Percentiles rank a stretch among this genome's conserved stretches.
These are phyloP conservation scores for Ctenicera cuprea DNA, from an alignment of 2,888 invertebrate species.

Conservation along the genomic window DNA sequence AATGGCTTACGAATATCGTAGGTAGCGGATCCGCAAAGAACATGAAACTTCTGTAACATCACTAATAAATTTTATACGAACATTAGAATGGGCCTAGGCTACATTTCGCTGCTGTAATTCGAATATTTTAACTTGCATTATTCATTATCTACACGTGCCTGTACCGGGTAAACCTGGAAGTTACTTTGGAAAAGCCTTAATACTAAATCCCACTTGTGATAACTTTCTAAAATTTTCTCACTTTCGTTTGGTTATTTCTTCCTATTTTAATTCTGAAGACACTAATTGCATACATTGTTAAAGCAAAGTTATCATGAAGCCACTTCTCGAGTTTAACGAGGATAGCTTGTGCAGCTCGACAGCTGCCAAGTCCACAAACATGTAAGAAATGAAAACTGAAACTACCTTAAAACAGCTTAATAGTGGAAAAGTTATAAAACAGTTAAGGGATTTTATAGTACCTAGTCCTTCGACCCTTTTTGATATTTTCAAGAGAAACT, in stretches of 20 bases:
- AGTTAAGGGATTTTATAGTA: slow-evolving; percentile 1
- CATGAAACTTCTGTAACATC: slow-evolving; percentile 38
- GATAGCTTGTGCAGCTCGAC: slow-evolving; percentile 21
- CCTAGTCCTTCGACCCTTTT: background rate
- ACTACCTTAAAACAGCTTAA: slow-evolving; percentile 29
- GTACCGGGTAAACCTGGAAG: background rate
- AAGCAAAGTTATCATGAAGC: slow-evolving; percentile 8
- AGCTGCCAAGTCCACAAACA: slow-evolving; percentile 25
- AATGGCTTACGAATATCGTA: slow-evolving; percentile 43
- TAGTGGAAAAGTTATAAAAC: slow-evolving; percentile 4
- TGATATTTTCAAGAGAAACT: slow-evolving; percentile 17
- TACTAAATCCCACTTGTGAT: slow-evolving; percentile 12
- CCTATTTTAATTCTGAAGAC: slow-evolving; percentile 12
- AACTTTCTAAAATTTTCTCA: slow-evolving; percentile 25
- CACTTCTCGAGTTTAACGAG: slow-evolving; percentile 20
- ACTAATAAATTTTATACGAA: slow-evolving; percentile 34
- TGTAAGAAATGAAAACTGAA: slow-evolving; percentile 30
- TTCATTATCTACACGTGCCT: slow-evolving; percentile 35
- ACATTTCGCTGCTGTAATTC: slow-evolving; percentile 22
- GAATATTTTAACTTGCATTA: slow-evolving; percentile 31
- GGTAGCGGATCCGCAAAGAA: slow-evolving; percentile 33
- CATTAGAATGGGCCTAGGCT: slow-evolving; percentile 30
- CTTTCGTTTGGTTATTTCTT: slow-evolving; percentile 33
- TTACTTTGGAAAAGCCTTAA: background rate
- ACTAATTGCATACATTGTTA: slow-evolving; percentile 27